Conservation (phyloP, 2,797 vertebrate species). For the Halcyon badia region DNA sequence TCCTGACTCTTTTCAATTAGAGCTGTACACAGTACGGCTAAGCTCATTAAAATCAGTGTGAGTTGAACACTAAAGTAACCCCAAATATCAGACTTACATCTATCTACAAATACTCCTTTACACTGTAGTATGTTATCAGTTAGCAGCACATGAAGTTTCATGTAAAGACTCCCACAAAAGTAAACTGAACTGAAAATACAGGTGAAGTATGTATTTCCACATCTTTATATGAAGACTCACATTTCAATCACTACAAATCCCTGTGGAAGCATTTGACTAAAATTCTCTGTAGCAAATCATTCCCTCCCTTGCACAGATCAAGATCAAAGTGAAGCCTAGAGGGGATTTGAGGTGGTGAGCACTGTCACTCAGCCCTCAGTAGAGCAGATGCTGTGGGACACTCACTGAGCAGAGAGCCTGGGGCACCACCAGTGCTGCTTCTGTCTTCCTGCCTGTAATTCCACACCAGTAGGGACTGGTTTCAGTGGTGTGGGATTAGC, state of each 20-base stretch:
- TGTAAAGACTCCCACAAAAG: not conserved
- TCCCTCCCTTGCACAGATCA: not conserved
- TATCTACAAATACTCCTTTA: not conserved
- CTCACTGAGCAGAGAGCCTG: not conserved
- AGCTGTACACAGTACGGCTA: not conserved
- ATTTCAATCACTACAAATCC: not conserved
- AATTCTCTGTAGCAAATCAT: not conserved
- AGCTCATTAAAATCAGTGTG: not conserved
- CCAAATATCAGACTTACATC: not conserved
- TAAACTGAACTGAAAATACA: not conserved
- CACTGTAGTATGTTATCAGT: not conserved
- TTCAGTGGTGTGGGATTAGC: not conserved
- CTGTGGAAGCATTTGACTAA: not conserved
- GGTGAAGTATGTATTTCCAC: not conserved
- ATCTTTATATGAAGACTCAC: not conserved
- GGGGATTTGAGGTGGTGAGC: fast-evolving
- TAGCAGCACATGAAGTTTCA: not conserved
- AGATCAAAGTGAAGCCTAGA: not conserved
- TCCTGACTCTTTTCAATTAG: not conserved
- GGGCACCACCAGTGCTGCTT: not conserved
- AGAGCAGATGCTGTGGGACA: not conserved
- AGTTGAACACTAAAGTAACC: not conserved
- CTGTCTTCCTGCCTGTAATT: not conserved
- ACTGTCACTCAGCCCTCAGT: fast-evolving
- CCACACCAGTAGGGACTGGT: not conserved